These are phyloP conservation scores for Tubiluchus corallicola DNA, from an alignment of 2,888 invertebrate species.

Conservation along the genomic window DNA sequence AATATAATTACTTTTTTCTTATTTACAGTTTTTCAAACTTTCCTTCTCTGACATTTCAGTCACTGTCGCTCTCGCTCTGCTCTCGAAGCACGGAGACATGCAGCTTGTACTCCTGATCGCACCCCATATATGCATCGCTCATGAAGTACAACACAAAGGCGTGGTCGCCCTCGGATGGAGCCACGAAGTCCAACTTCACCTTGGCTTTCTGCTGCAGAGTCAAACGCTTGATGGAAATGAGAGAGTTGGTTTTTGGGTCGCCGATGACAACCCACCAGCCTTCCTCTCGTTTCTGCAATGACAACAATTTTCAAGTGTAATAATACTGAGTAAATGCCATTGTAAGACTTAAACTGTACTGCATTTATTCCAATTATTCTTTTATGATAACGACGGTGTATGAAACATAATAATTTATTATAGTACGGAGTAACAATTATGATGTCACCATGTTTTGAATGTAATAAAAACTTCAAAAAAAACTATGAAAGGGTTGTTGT, in stretches of 20 bases:
- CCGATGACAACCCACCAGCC: slow-evolving; percentile 93
- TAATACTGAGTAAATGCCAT: slow-evolving; percentile 7
- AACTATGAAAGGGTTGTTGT: slow-evolving; percentile 1
- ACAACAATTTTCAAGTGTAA: too few species aligned
- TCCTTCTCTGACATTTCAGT: too few species aligned
- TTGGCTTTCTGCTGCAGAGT: slow-evolving; percentile 82
- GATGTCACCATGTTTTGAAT: too few species aligned
- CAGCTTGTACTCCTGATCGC: slow-evolving; percentile 97
- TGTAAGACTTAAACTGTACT: slow-evolving; percentile 5
- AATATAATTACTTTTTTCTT: too few species aligned
- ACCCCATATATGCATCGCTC: slow-evolving; percentile 97
- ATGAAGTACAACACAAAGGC: slow-evolving; percentile 92
- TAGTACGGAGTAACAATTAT: not conserved
- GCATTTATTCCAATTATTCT: too few species aligned
- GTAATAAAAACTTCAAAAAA: slow-evolving; percentile 13
- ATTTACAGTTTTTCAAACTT: too few species aligned
- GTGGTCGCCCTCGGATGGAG: slow-evolving; percentile 57
- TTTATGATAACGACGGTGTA: too few species aligned
- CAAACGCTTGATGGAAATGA: slow-evolving; percentile 88
- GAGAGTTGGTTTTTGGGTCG: slow-evolving; percentile 76
- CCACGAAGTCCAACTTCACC: slow-evolving; percentile 74
- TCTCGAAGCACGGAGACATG: slow-evolving; percentile 23
- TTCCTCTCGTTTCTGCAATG: slow-evolving; percentile 36
- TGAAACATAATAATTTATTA: too few species aligned
- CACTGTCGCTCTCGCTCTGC: not conserved